phyloP scores from a whole-genome alignment of 2,113 vertebrate species.

The Gnathonemus longibarbis region DNA sequence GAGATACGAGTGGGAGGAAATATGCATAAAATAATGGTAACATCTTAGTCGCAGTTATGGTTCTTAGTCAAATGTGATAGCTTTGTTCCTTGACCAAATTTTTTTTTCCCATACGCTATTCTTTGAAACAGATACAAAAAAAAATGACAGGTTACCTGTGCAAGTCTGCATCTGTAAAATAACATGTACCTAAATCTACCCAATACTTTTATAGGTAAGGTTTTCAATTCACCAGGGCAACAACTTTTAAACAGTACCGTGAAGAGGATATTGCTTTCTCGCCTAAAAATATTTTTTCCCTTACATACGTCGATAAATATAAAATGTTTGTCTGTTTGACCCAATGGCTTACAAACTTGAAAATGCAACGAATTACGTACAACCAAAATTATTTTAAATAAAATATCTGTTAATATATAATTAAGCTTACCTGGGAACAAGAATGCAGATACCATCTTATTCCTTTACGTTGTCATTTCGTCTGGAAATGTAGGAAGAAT shows the following conservation, averaged over 20 bases:
- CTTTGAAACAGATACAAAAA: neutral
- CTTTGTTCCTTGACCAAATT: neutral
- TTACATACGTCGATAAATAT: neutral
- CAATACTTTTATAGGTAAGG: neutral
- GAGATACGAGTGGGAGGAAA: neutral
- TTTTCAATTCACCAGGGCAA: neutral
- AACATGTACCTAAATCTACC: neutral
- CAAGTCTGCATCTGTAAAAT: neutral
- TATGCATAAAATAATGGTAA: neutral
- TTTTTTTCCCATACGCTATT: neutral
- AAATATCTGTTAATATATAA: neutral
- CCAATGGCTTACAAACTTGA: neutral
- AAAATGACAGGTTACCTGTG: neutral
- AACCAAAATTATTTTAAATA: neutral
- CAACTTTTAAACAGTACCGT: neutral
- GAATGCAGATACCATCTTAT: neutral
- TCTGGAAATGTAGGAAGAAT: neutral
- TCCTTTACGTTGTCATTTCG: neutral
- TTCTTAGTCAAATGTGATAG: neutral
- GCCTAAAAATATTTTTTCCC: neutral
- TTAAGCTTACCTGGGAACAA: constrained; percentile 14
- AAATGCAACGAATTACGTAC: neutral
- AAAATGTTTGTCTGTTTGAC: neutral
- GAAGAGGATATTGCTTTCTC: neutral
- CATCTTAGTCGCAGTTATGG: neutral